Evolutionary conservation across 2,888 invertebrate species (phyloP), one percentile per base, ranked within the genome.

Genomic region (Aproaerema taeniolella): DNA sequence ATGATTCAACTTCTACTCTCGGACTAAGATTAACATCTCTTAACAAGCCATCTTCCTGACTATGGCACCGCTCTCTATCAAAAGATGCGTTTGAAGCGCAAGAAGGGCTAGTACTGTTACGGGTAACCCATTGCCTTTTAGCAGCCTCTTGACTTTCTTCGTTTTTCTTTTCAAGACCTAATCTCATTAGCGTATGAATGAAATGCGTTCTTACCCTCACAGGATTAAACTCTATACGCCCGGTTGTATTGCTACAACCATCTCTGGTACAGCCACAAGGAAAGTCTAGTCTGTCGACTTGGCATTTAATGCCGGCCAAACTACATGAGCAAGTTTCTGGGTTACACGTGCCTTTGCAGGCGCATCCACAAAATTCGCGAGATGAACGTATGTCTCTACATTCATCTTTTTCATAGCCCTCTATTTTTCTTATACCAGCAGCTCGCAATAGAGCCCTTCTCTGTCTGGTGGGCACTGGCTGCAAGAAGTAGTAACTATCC

Each of bases 181-280:
- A 74, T 46, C 97, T 90, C 97, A 98, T 97, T 38, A 98, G 88
- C 0, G 98, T 99, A 67, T 98, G 97, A 58, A 98, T 96, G 67
- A 97, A 98, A 80, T 99, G 99, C 10, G 97, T 97, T 48, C 97
- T 91, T 4, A 99, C 98, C 49, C 98, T 90, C 25, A 96, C 92
- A 0, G 98, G 97, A 74, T 98, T 98, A 71, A 99, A 99, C 76
- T 98, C 98, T 49, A 98, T 95, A 47, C 99, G 90, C 2, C 99
- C 99, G 31, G 93, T 91, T 0, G 93, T 92, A 72, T 99, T 99
- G 45, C 92, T 93, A 77, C 99, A 99, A 33, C 96, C 96, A 60
- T 97, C 97, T 54, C 95, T 92, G 1, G 95, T 93, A 77, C 98
- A 99, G 8, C 98, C 97, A 74, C 99, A 99, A 0, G 99, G 99